Conservation (phyloP, 2,888 invertebrate species). For the Portevinia maculata region DNA sequence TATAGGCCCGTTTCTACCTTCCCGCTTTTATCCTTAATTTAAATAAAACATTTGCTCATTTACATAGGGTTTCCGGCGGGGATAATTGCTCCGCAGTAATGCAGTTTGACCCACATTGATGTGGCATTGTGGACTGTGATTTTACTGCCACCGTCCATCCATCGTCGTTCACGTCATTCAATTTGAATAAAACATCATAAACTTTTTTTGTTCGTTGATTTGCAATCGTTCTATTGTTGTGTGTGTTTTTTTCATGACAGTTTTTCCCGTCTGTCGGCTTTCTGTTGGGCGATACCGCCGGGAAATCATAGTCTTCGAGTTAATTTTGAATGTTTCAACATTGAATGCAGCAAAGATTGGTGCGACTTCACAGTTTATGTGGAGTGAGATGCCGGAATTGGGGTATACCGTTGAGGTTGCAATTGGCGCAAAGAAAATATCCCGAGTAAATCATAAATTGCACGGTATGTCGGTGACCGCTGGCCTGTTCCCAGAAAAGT, state of each 20-base stretch:
- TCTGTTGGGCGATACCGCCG: slow-evolving; percentile 32
- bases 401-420: slow-evolving; percentile 19
- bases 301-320: slow-evolving; percentile 25
- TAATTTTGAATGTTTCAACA: slow-evolving; percentile 47
- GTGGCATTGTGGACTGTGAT: slow-evolving; percentile 38
- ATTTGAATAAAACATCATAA: slow-evolving; percentile 54
- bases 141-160: neutral
- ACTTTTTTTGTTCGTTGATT: slow-evolving; percentile 16
- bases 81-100: slow-evolving; percentile 27
- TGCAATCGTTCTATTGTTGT: slow-evolving; percentile 7
- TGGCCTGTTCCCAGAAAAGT: slow-evolving; percentile 40
- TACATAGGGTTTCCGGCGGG: neutral
- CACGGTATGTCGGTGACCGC: slow-evolving; percentile 46
- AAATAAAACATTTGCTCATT: slow-evolving; percentile 43
- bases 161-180: slow-evolving; percentile 22
- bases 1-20: neutral
- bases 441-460: slow-evolving; percentile 11
- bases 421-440: neutral
- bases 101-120: slow-evolving; percentile 45
- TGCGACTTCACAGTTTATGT: neutral
- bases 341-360: slow-evolving; percentile 37
- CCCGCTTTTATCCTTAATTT: slow-evolving; percentile 43
- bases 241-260: neutral
- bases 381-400: slow-evolving; percentile 15
- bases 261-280: slow-evolving; percentile 28